These are phyloP conservation scores for Archivesica marissinica DNA, from an alignment of 1,140 invertebrate species.

Conservation along the genomic window DNA sequence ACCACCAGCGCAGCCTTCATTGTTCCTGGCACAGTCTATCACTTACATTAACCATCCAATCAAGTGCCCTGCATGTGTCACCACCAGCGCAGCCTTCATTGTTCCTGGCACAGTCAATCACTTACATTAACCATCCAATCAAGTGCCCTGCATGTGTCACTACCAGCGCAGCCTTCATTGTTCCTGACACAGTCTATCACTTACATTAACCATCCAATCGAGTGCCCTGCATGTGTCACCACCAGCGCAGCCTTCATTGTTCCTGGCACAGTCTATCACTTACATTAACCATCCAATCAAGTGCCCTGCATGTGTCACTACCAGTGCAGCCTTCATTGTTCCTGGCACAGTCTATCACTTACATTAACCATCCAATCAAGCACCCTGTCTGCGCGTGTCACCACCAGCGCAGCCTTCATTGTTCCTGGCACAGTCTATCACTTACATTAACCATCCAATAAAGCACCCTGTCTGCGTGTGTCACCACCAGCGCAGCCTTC, in stretches of 20 bases:
- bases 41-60: constrained; percentile 88
- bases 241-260: constrained; percentile 91
- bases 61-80: constrained; percentile 90
- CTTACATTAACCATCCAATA: constrained; percentile 88
- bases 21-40: constrained; percentile 92
- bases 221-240: constrained; percentile 92
- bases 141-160: too few species aligned
- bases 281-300: too few species aligned
- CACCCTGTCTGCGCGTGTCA: too few species aligned
- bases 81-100: constrained; percentile 93
- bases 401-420: too few species aligned
- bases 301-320: too few species aligned
- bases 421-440: not conserved
- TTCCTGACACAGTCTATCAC: not conserved
- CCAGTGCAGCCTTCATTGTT: too few species aligned
- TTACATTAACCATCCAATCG: constrained; percentile 88
- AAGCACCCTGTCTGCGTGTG: constrained; percentile 90
- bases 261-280: constrained; percentile 92
- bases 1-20: constrained; percentile 92
- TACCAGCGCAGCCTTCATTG: too few species aligned
- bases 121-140: too few species aligned
- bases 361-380: too few species aligned
- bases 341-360: too few species aligned
- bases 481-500: constrained; percentile 92
- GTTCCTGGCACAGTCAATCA: constrained; percentile 92